Evolutionary conservation across 2,113 vertebrate species (phyloP).

Genomic region (Turdus rufiventris): DNA sequence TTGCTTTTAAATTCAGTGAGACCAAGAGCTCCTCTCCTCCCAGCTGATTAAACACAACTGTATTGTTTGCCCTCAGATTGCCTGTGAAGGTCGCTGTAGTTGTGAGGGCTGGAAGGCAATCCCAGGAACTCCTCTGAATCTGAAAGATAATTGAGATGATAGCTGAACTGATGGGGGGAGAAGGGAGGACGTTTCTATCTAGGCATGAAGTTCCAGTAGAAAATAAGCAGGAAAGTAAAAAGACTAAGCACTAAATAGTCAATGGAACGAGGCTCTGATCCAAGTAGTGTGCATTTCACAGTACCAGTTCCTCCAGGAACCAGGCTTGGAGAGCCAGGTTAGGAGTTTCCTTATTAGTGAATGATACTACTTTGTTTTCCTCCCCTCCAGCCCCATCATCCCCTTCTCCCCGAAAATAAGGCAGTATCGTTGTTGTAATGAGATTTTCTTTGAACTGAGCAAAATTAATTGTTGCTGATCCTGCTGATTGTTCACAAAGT

Average conservation of each 20-base stretch:
- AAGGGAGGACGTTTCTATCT: neutral
- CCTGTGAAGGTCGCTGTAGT: neutral
- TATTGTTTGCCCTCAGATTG: neutral
- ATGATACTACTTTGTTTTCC: neutral
- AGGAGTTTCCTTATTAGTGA: neutral
- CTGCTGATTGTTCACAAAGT: neutral
- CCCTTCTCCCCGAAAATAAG: neutral
- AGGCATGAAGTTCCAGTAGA: neutral
- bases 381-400: neutral
- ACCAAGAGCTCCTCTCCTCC: neutral
- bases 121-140: neutral
- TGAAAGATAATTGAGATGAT: neutral
- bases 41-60: neutral
- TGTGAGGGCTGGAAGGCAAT: neutral
- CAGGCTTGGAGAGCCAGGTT: neutral
- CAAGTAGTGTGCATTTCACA: neutral
- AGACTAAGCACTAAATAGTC: neutral
- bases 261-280: neutral
- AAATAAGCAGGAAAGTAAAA: neutral
- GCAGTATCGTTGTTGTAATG: accelerated
- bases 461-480: neutral
- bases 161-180: neutral
- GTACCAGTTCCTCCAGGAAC: neutral
- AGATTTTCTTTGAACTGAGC: neutral
- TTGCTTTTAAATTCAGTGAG: neutral